Evolutionary conservation across 2,888 invertebrate genomes (phyloP).

Genomic region (Lycocerus yunnanus): DNA sequence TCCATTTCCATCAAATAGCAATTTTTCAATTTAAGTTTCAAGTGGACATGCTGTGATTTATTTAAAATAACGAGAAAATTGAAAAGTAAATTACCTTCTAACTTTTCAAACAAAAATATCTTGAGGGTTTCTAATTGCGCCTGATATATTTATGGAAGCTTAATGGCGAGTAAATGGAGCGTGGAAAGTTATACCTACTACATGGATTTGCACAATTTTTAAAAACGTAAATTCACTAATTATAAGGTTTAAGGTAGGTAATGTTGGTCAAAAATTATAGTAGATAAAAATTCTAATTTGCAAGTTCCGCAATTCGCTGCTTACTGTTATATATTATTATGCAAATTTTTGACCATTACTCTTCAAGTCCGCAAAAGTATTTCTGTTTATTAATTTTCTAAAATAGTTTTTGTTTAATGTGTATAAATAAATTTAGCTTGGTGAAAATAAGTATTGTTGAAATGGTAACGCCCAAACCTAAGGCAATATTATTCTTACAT

Average conservation of each 20-base stretch:
- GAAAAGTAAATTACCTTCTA: constrained; percentile 15
- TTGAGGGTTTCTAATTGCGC: not conserved
- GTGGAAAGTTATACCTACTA: not conserved
- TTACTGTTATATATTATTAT: not conserved
- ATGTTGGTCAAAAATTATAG: not conserved
- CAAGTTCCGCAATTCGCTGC: not conserved
- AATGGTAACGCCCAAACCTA: constrained; percentile 42
- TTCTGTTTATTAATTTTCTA: not conserved
- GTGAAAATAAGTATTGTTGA: constrained; percentile 25
- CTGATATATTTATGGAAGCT: not conserved
- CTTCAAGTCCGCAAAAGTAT: not conserved
- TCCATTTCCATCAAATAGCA: not conserved
- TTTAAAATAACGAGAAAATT: constrained; percentile 4
- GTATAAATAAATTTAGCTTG: not conserved
- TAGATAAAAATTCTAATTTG: not conserved
- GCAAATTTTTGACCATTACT: not conserved
- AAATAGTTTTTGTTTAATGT: not conserved
- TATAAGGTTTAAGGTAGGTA: not conserved
- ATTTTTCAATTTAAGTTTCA: not conserved
- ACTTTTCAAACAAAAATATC: not conserved
- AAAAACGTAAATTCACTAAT: not conserved
- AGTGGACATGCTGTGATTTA: not conserved
- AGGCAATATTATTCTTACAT: constrained; percentile 39
- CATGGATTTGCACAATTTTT: not conserved
- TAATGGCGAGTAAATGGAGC: not conserved